Conservation (phyloP, 1,140 invertebrate species). For the Ladona fulva region DNA sequence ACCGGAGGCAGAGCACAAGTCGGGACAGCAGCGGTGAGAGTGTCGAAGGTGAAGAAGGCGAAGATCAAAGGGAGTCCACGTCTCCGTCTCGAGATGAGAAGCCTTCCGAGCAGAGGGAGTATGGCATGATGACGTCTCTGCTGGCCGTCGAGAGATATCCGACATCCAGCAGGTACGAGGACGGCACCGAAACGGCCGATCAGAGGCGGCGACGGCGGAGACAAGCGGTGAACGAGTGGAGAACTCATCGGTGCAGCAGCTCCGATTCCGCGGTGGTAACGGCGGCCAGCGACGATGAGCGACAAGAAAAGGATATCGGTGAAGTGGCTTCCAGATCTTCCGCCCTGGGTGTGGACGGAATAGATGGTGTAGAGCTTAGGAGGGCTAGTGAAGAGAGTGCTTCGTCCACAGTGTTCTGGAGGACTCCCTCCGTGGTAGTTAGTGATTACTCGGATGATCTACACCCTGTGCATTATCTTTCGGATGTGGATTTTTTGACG, state of each 20-base stretch:
- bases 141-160: not conserved
- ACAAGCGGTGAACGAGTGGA: not conserved
- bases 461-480: constrained; percentile 20
- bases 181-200: not conserved
- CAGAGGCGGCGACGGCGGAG: not conserved
- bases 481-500: not conserved
- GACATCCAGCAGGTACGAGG: not conserved
- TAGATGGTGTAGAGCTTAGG: not conserved
- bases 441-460: constrained; percentile 72
- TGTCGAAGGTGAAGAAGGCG: not conserved
- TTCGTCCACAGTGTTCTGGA: constrained; percentile 39
- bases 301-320: constrained; percentile 27
- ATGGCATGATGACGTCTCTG: not conserved
- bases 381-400: not conserved
- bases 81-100: not conserved
- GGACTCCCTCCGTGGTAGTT: constrained; percentile 72
- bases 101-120: not conserved
- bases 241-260: constrained; percentile 35
- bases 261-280: constrained; percentile 42
- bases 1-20: not conserved
- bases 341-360: not conserved
- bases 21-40: not conserved
- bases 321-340: not conserved
- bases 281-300: constrained; percentile 42
- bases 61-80: not conserved